These are phyloP conservation scores for Coilia nasus DNA, from an alignment of 2,797 vertebrate species.

Conservation along the genomic window DNA sequence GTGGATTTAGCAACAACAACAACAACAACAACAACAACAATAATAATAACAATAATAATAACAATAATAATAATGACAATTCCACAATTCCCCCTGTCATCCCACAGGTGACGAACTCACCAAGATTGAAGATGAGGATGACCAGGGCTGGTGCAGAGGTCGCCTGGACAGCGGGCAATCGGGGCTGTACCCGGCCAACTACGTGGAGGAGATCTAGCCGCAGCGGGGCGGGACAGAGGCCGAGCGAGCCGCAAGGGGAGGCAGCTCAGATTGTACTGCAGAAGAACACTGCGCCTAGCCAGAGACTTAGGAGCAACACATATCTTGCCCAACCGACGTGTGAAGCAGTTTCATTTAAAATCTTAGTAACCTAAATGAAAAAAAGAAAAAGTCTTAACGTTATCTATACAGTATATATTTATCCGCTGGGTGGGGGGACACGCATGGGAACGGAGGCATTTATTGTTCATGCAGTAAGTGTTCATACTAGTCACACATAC, in stretches of 20 bases:
- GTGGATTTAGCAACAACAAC: too few relatives aligned
- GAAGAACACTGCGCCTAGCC: constrained; percentile 82
- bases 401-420: constrained; percentile 75
- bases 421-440: constrained; percentile 65
- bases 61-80: too few relatives aligned
- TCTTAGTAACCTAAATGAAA: constrained; percentile 77
- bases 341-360: constrained; percentile 77
- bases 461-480: constrained; percentile 73
- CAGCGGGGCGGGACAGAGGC: constrained; percentile 31
- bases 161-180: constrained; percentile 91
- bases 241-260: constrained; percentile 73
- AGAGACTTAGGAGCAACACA: constrained; percentile 80
- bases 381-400: constrained; percentile 58
- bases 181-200: constrained; percentile 98
- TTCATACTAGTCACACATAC: constrained; percentile 63
- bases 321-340: constrained; percentile 75
- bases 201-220: constrained; percentile 91
- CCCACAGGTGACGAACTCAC: constrained; percentile 91
- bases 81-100: background rate
- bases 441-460: constrained; percentile 65
- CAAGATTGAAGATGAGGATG: constrained; percentile 96
- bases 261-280: constrained; percentile 90
- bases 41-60: background rate
- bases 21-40: background rate
- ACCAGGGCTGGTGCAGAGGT: constrained; percentile 98